A percentile compares a stretch with the other conserved stretches of the same genome.
Conservation (phyloP, 2,113 vertebrate genomes). For the Potamarius usumacintae region DNA sequence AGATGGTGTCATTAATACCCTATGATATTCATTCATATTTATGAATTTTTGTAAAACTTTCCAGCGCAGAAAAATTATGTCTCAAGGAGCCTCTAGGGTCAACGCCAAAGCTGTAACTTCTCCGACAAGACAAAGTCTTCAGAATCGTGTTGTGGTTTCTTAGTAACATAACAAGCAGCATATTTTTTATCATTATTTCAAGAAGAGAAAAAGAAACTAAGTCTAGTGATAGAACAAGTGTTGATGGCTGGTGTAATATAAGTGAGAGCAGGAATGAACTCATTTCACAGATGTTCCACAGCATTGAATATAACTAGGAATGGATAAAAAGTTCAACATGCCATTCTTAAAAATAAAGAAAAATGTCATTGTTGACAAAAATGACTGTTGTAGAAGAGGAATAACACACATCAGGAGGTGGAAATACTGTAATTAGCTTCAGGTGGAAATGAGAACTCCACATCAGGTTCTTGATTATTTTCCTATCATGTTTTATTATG, state of each 20-base stretch:
- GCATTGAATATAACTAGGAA: not conserved
- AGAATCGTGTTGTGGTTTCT: not conserved
- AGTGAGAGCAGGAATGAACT: not conserved
- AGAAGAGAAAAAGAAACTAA: not conserved
- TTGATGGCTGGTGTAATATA: not conserved
- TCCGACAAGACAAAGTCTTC: not conserved
- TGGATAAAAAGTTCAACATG: not conserved
- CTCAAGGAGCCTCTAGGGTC: not conserved
- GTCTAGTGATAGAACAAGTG: not conserved
- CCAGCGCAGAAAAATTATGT: not conserved
- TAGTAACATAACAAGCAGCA: not conserved
- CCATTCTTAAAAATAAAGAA: too few relatives aligned
- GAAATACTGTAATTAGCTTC: too few relatives aligned
- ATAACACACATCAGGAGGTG: too few relatives aligned
- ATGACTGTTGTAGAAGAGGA: too few relatives aligned
- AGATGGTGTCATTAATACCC: not conserved
- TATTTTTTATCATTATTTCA: not conserved
- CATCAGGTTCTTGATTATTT: not conserved
- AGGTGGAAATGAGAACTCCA: too few relatives aligned
- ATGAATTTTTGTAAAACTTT: not conserved
- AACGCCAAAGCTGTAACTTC: not conserved
- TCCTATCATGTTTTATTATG: not conserved
- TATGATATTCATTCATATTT: not conserved
- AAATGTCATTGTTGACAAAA: too few relatives aligned
- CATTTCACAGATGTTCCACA: not conserved